A percentile compares a stretch with the other conserved stretches of the same genome.
These are phyloP conservation scores for Physocephala rufipes DNA, from an alignment of 2,888 invertebrate species.

Conservation along the genomic window DNA sequence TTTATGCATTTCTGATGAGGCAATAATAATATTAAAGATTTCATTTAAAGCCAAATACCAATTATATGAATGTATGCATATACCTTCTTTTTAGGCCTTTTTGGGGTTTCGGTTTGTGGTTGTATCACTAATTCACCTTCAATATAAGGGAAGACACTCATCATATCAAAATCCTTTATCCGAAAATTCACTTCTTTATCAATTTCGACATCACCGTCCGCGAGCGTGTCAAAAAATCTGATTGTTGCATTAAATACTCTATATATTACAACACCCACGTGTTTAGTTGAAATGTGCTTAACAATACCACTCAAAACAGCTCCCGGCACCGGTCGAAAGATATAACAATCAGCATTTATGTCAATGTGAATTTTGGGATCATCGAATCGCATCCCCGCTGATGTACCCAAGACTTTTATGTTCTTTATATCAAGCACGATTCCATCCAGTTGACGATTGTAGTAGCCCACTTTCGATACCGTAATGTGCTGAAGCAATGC, in stretches of 20 bases:
- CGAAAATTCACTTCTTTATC: slow-evolving; percentile 64
- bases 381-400: slow-evolving; percentile 68
- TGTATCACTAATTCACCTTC: slow-evolving; percentile 59
- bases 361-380: slow-evolving; percentile 70
- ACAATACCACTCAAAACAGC: slow-evolving; percentile 70
- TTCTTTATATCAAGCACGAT: slow-evolving; percentile 72
- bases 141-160: slow-evolving; percentile 61
- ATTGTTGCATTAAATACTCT: slow-evolving; percentile 74
- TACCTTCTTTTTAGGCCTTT: not conserved
- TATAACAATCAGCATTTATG: slow-evolving; percentile 72
- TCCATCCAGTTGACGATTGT: slow-evolving; percentile 69
- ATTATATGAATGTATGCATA: not conserved
- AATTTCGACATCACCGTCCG: slow-evolving; percentile 57
- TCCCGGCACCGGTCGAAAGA: slow-evolving; percentile 71
- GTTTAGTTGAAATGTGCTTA: slow-evolving; percentile 68
- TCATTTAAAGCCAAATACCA: not conserved
- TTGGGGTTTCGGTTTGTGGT: not conserved
- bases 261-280: slow-evolving; percentile 73
- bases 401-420: slow-evolving; percentile 68
- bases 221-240: slow-evolving; percentile 60
- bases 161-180: slow-evolving; percentile 60
- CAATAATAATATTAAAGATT: not conserved
- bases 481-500: slow-evolving; percentile 66
- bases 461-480: slow-evolving; percentile 67
- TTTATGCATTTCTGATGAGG: not conserved